phyloP scores from a whole-genome alignment of 2,888 invertebrate species.

The Prosopocoilus inquinatus region DNA sequence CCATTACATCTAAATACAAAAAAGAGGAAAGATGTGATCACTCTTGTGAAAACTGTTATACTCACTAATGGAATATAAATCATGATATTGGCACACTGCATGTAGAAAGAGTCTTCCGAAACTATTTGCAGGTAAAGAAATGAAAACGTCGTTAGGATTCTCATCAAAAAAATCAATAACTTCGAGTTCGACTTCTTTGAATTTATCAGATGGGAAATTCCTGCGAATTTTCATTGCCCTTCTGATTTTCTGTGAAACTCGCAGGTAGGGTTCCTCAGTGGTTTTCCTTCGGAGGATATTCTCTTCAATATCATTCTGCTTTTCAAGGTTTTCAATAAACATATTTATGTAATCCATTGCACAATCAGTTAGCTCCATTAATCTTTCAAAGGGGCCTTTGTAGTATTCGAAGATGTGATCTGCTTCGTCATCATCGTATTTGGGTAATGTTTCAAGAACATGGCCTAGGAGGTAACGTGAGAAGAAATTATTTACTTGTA shows the following conservation, averaged over 20 bases:
- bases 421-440: conserved; percentile 3
- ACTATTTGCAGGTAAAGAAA: conserved; percentile 1
- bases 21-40: not conserved
- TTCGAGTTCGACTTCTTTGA: conserved; percentile 3
- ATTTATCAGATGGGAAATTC: conserved; percentile 5
- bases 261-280: not conserved
- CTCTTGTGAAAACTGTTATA: not conserved
- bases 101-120: conserved; percentile 10
- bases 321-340: conserved; percentile 41
- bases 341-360: conserved; percentile 37
- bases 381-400: conserved; percentile 2
- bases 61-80: conserved; percentile 7
- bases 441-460: conserved; percentile 6
- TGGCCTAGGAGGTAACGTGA: not conserved
- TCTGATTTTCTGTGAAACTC: conserved; percentile 11
- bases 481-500: not conserved
- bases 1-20: not conserved
- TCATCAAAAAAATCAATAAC: conserved; percentile 5
- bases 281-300: not conserved
- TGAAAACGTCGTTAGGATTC: conserved; percentile 3
- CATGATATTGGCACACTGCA: conserved; percentile 10
- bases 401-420: conserved; percentile 5
- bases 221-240: conserved; percentile 1
- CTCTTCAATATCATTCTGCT: conserved; percentile 10
- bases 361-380: conserved; percentile 13